These are phyloP conservation scores for Brevimyrus niger DNA, from an alignment of 2,113 vertebrate species.

Conservation along the genomic window DNA sequence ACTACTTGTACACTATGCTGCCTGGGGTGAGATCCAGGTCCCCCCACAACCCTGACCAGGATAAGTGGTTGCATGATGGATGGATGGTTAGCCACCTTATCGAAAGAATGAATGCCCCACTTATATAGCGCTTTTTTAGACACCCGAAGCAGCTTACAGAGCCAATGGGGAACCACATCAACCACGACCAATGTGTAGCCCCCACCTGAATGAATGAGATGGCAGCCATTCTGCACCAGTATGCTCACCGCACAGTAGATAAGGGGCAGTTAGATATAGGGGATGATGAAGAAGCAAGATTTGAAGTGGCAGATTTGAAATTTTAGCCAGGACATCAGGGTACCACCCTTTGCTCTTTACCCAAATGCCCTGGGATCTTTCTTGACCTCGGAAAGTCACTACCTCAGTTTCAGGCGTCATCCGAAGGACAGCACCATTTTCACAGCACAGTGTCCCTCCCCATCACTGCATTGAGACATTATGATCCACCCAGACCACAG, in stretches of 20 bases:
- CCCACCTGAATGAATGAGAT: neutral
- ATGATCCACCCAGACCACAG: no score
- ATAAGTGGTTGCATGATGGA: neutral
- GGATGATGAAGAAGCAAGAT: neutral
- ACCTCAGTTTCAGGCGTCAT: neutral
- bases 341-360: neutral
- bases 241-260: neutral
- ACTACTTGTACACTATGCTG: neutral
- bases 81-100: neutral
- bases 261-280: neutral
- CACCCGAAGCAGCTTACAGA: neutral
- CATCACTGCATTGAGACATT: neutral
- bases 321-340: neutral
- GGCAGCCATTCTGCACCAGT: neutral
- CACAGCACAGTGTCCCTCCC: neutral
- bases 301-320: neutral
- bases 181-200: neutral
- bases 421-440: neutral
- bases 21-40: neutral
- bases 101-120: neutral
- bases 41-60: neutral
- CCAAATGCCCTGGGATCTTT: neutral
- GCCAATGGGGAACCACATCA: neutral
- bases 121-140: neutral
- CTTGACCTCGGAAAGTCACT: neutral